Conservation (phyloP, 2,113 vertebrate species). For the Martes martes region DNA sequence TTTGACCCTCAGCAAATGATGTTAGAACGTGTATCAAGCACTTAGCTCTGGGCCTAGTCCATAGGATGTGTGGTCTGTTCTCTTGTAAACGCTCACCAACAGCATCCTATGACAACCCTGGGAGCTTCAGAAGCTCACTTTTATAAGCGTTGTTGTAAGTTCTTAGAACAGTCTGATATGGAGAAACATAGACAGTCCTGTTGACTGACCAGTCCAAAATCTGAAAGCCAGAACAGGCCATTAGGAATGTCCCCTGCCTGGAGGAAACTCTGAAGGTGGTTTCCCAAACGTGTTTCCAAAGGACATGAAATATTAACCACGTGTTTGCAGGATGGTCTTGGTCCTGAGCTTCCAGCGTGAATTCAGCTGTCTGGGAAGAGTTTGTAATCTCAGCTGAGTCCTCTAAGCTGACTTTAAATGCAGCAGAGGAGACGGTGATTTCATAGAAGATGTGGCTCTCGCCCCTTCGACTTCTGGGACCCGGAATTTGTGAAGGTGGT, state of each 20-base stretch:
- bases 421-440: not conserved
- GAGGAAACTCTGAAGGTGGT: not conserved
- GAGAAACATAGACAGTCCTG: not conserved
- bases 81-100: not conserved
- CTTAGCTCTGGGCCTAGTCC: not conserved
- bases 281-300: not conserved
- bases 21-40: not conserved
- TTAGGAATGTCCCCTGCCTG: not conserved
- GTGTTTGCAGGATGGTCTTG: not conserved
- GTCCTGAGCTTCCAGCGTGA: not conserved
- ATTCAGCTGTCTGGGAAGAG: not conserved
- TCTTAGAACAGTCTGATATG: not conserved
- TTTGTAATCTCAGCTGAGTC: not conserved
- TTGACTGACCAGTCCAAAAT: not conserved
- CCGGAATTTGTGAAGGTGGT: not conserved
- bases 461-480: not conserved
- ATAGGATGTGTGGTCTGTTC: fast-evolving
- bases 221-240: not conserved
- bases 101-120: not conserved
- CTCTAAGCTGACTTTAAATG: not conserved
- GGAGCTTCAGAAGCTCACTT: not conserved
- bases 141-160: not conserved
- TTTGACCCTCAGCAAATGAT: not conserved
- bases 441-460: not conserved
- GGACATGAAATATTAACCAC: not conserved